A percentile compares a stretch with the other conserved stretches of the same genome.
phyloP scores from a whole-genome alignment of 2,888 invertebrate genomes.

The Thysanoteuthis rhombus region DNA sequence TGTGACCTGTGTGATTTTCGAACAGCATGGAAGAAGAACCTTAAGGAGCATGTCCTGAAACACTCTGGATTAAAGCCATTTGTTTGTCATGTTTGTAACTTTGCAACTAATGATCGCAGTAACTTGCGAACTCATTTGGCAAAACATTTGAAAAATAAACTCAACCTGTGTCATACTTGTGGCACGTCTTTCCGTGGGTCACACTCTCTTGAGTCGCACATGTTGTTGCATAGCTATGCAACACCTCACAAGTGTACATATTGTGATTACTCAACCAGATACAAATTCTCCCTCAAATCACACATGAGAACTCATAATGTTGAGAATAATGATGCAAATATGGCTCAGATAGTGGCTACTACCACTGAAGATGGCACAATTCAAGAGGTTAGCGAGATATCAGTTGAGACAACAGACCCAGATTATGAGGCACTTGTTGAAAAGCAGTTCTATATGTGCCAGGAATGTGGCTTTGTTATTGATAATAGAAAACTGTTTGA shows the following conservation, averaged over 20 bases:
- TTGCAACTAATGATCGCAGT: conserved; percentile 25
- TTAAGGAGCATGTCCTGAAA: conserved; percentile 18
- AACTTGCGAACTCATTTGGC: not conserved
- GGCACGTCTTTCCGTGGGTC: not conserved
- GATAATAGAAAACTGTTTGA: not conserved
- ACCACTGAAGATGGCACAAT: too few species aligned
- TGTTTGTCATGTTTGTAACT: not conserved
- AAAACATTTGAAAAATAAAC: not conserved
- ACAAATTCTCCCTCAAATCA: not conserved
- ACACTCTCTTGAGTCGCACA: not conserved
- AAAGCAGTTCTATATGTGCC: not conserved
- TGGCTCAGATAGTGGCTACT: not conserved
- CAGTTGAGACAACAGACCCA: not conserved
- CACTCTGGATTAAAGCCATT: conserved; percentile 27
- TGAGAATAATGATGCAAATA: too few species aligned
- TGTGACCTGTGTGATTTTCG: conserved; percentile 19
- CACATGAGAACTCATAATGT: not conserved
- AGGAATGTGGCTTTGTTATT: not conserved
- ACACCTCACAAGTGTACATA: not conserved
- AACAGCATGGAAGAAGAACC: conserved; percentile 27
- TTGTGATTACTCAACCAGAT: not conserved
- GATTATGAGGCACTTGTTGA: not conserved
- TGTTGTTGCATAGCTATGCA: not conserved
- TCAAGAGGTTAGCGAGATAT: not conserved
- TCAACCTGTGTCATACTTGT: not conserved